Conservation (phyloP, 2,888 invertebrate genomes). For the Belgica antarctica region DNA sequence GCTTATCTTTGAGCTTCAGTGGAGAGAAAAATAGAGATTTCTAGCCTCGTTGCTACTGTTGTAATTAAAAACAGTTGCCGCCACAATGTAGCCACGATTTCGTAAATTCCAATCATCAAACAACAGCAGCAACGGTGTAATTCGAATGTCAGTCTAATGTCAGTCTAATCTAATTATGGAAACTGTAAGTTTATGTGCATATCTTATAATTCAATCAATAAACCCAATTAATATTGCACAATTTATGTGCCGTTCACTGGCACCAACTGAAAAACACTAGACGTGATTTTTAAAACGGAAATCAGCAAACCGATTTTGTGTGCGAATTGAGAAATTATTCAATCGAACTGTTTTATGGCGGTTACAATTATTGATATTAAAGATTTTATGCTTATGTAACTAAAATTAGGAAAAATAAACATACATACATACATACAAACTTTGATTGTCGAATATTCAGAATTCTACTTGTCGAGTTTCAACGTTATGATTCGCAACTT, state of each 20-base stretch:
- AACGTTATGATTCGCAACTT: too few relatives aligned
- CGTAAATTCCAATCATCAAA: not conserved
- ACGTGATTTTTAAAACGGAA: slow-evolving; percentile 6
- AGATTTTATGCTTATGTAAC: not conserved
- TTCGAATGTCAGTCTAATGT: too few relatives aligned
- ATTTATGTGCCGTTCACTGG: not conserved
- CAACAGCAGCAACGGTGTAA: slow-evolving; percentile 16
- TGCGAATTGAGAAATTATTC: slow-evolving; percentile 1
- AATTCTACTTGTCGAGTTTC: too few relatives aligned
- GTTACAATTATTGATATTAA: slow-evolving; percentile 3
- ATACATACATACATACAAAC: too few relatives aligned
- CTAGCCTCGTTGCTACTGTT: not conserved
- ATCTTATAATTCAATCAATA: slow-evolving; percentile 28
- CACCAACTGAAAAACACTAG: not conserved
- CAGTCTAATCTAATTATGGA: slow-evolving; percentile 26
- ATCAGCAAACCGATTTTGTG: not conserved
- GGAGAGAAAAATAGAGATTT: not conserved
- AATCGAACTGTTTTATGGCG: not conserved
- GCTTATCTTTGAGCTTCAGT: not conserved
- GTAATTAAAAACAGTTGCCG: not conserved
- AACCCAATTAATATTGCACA: slow-evolving; percentile 7
- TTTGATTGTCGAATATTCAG: too few relatives aligned
- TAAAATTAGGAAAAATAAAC: too few relatives aligned
- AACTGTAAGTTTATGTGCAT: not conserved
- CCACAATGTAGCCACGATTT: not conserved